Evolutionary conservation across 2,888 invertebrate species (phyloP).

Genomic region (Muschampia plurimacula): DNA sequence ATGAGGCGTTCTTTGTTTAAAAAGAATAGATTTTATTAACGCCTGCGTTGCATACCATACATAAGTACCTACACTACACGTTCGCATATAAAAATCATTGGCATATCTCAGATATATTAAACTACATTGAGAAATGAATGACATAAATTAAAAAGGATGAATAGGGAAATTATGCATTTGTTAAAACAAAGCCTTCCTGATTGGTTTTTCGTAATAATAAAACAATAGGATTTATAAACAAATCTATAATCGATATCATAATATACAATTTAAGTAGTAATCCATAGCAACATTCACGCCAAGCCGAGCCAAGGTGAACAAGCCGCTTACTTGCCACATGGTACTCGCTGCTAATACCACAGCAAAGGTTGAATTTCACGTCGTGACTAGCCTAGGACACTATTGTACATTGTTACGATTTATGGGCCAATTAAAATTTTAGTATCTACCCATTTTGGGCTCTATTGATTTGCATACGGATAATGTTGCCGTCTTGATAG

Average conservation of each 20-base stretch:
- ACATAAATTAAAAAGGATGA: neutral
- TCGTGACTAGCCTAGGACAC: slow-evolving; percentile 64
- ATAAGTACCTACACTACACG: too few relatives aligned
- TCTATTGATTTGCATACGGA: slow-evolving; percentile 36
- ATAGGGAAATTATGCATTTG: neutral
- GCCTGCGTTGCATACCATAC: too few relatives aligned
- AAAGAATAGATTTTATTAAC: too few relatives aligned
- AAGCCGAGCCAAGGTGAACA: slow-evolving; percentile 62
- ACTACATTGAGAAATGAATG: too few relatives aligned
- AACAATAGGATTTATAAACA: slow-evolving; percentile 30
- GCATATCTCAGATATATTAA: too few relatives aligned
- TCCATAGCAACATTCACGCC: slow-evolving; percentile 62
- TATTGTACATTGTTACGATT: slow-evolving; percentile 57
- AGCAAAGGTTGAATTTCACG: slow-evolving; percentile 66
- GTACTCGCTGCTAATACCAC: slow-evolving; percentile 54
- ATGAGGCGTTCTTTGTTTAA: too few relatives aligned
- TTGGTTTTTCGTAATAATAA: slow-evolving; percentile 19
- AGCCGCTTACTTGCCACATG: slow-evolving; percentile 62
- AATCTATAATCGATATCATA: slow-evolving; percentile 28
- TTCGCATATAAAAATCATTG: too few relatives aligned
- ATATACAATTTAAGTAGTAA: slow-evolving; percentile 47
- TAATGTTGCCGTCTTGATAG: slow-evolving; percentile 23
- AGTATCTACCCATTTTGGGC: slow-evolving; percentile 30
- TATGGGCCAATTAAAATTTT: slow-evolving; percentile 45
- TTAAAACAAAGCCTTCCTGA: slow-evolving; percentile 21